Conservation (phyloP, 2,797 vertebrate species). For the Schizopygopsis pylzovi region DNA sequence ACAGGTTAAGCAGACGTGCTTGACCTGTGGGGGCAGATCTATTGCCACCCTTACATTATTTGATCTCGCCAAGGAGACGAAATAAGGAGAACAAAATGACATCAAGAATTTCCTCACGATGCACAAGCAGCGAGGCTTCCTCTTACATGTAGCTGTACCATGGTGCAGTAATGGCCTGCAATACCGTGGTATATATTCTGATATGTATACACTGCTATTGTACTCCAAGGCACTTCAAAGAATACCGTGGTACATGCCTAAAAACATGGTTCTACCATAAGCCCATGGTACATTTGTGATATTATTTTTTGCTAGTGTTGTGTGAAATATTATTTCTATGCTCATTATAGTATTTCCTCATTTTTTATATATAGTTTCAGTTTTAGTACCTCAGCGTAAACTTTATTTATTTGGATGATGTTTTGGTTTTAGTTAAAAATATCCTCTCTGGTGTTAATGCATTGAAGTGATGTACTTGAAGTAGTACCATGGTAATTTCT, state of each 20-base stretch:
- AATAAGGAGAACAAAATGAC: conserved; percentile 23
- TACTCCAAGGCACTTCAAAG: background rate
- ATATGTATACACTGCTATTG: background rate
- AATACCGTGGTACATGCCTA: background rate
- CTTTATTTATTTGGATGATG: background rate
- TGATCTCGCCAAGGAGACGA: conserved; percentile 10
- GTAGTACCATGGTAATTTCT: background rate
- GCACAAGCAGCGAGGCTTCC: background rate
- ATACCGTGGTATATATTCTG: background rate
- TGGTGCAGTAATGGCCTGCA: background rate
- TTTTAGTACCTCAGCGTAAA: background rate
- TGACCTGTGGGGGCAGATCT: conserved; percentile 40
- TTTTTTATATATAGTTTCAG: background rate
- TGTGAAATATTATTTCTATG: background rate
- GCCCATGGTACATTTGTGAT: background rate
- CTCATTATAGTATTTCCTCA: background rate
- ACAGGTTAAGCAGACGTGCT: conserved; percentile 76
- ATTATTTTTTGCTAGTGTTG: background rate
- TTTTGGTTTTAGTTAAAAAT: background rate
- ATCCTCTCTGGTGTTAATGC: background rate
- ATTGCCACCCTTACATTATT: conserved; percentile 45
- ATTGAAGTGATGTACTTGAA: background rate
- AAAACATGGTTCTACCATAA: background rate
- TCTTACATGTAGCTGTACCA: background rate
- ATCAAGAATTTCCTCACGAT: conserved; percentile 4